Base-by-base conservation (phyloP, 2,113 vertebrate species). In the Campylorhamphus procurvoides region DNA sequence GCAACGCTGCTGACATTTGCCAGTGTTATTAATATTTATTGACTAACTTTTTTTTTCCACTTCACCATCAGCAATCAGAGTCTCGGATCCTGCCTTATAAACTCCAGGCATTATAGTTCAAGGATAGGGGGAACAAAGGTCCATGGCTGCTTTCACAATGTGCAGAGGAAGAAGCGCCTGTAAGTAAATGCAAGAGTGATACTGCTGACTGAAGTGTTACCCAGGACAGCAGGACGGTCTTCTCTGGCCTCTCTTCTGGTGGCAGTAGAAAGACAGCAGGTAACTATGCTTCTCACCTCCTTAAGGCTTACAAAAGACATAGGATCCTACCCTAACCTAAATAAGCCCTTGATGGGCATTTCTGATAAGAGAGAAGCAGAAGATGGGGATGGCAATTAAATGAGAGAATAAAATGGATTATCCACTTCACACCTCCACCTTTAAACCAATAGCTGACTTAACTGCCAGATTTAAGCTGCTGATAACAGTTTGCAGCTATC, bases 91-190 rank as follows among this genome's bases (percentile, higher is more conserved):
- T 86, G 79, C 55, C 37, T 13, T 78, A 56, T 7, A 46, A 92
- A 87, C 23, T 63, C 39, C 55, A 50, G 3, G 5, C 64, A 13
- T 49, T 37, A 33, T 0, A 82, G 78, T 76, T 74, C 76, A 95
- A 80, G 42, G 86, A 63, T 11, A 69, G 17, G 62, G 23, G 56
- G 74, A 91, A 62, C 62, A 96, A 95, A 96, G 88, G 84, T 93
- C 75, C 44, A 0, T 0, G 5, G 56, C 4, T 78, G 84, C 29
- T 81, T 76, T 77, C 68, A 80, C 58, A 24, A 27, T 0, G 14
- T 4, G 15, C 62, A 62, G 74, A 78, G 46, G 46, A 84, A 40
- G 79, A 79, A 69, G 58, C 27, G 80, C n/a, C 71, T 73, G 0
- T 10, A 33, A 31, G 52, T 18, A 50, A 88, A 31, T 7, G 14